Percentiles rank a stretch among this genome's conserved stretches.
These are phyloP conservation scores for Diacarnus erythraeanus DNA, from an alignment of 37 sponge, comb jelly and placozoan genomes.

Conservation along the genomic window DNA sequence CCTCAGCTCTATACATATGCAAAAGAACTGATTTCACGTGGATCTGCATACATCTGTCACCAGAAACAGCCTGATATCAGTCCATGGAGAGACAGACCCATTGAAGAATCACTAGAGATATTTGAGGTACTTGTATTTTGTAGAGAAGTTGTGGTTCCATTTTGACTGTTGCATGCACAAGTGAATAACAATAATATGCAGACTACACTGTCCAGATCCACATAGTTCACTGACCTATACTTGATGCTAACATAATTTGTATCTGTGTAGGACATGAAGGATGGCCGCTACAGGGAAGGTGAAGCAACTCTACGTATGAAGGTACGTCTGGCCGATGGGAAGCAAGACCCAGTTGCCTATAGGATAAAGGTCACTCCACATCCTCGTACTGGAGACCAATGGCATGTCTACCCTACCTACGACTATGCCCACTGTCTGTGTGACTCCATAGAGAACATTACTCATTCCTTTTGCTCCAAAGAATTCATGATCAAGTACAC, in stretches of 20 bases:
- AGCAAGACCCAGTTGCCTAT: constrained; percentile 98
- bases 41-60: constrained; percentile 93
- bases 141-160: background rate
- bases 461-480: constrained; percentile 98
- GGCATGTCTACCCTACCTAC: constrained; percentile 99
- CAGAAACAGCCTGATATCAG: constrained; percentile 83
- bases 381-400: constrained; percentile 75
- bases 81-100: constrained; percentile 95
- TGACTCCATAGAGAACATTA: constrained; percentile 98
- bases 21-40: constrained; percentile 76
- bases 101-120: constrained; percentile 82
- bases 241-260: background rate
- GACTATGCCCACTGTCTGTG: constrained; percentile 99
- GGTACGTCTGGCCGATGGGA: constrained; percentile 90
- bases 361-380: constrained; percentile 94
- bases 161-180: background rate
- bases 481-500: constrained; percentile 92
- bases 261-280: constrained; percentile 85
- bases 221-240: background rate
- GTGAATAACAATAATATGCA: background rate
- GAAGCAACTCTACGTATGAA: constrained; percentile 97
- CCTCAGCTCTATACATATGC: constrained; percentile 84
- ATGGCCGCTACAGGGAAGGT: constrained; percentile 92
- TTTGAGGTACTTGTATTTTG: constrained; percentile 66
- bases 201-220: background rate